phyloP scores from a whole-genome alignment of 2,888 invertebrate genomes.

The Hyalella azteca region DNA sequence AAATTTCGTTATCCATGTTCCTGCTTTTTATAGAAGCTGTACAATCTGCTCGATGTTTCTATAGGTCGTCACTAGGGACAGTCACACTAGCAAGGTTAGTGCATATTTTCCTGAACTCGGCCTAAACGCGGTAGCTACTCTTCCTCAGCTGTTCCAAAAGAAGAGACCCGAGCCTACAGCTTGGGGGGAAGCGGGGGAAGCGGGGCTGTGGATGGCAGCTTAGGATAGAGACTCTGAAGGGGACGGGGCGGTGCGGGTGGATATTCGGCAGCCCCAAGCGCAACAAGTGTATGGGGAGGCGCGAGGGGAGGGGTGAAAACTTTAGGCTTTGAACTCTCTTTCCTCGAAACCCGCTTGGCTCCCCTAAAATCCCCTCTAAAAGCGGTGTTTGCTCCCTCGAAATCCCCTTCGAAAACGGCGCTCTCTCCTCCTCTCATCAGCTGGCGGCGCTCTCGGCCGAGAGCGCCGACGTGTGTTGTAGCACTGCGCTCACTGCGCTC shows the following conservation, averaged over 20 bases:
- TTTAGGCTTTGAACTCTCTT: slow-evolving; percentile 22
- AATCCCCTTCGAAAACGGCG: background rate
- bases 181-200: background rate
- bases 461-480: too few relatives aligned
- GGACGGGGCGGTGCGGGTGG: background rate
- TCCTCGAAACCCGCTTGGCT: background rate
- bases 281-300: slow-evolving; percentile 16
- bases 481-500: too few relatives aligned
- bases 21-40: too few relatives aligned
- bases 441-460: background rate
- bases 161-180: background rate
- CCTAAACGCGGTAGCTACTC: too few relatives aligned
- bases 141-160: too few relatives aligned
- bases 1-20: too few relatives aligned
- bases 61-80: too few relatives aligned
- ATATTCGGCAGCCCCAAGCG: background rate
- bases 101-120: too few relatives aligned
- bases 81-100: too few relatives aligned
- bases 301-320: background rate
- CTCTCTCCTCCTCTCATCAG: background rate
- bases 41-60: too few relatives aligned
- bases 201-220: background rate
- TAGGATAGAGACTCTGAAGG: background rate
- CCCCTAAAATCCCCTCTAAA: slow-evolving; percentile 5
- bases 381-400: background rate